Base-by-base conservation (phyloP, 2,113 vertebrate genomes). In the Sinocyclocheilus grahami region DNA sequence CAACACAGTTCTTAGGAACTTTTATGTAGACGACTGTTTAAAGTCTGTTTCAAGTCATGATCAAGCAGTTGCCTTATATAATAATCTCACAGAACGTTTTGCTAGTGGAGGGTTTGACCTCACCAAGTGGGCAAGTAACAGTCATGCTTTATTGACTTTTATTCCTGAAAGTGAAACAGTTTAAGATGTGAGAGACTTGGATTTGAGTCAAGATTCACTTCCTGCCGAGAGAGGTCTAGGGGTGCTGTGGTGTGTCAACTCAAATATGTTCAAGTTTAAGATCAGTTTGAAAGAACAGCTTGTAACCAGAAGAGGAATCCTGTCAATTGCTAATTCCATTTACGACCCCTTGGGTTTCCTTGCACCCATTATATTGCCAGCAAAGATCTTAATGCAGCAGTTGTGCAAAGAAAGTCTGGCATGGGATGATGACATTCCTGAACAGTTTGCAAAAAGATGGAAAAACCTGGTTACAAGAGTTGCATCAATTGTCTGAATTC, bases 151-250 rank as follows among this genome's bases (percentile, higher is more conserved):
- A 16, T 39, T 72, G 9, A 18, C 69, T 13, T 72, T 33, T 72
- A 33, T 72, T 72, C 8, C 16, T 0, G 14, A 72, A 3, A 0
- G 51, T 67, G 69, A 71, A 9, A 30, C 18, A 33, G 8, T n/a
- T 14, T 16, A 60, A 60, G 58, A 60, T 22, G 58, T 20, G 18
- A 60, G 69, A 82, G 67, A 81, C 16, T 18, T 81, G 22, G 63
- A 72, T 37, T 27, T 74, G 20, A 74, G 6, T 22, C 7, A 80
- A 22, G 62, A 86, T 30, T 4, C 5, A 5, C 48, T 86, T 16
- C 63, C 85, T 53, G 46, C 24, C 7, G 63, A 85, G 30, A 75
- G 13, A 24, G 46, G 55, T 24, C 48, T 85, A 3, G 82, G 86
- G 9, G 62, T 80, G 1, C 14, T 71, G n/a, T 87, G 76, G 58